Percentiles rank a stretch among this genome's conserved stretches.
These are phyloP conservation scores for Oplegnathus fasciatus DNA, from an alignment of 2,113 vertebrate genomes.

Conservation along the genomic window DNA sequence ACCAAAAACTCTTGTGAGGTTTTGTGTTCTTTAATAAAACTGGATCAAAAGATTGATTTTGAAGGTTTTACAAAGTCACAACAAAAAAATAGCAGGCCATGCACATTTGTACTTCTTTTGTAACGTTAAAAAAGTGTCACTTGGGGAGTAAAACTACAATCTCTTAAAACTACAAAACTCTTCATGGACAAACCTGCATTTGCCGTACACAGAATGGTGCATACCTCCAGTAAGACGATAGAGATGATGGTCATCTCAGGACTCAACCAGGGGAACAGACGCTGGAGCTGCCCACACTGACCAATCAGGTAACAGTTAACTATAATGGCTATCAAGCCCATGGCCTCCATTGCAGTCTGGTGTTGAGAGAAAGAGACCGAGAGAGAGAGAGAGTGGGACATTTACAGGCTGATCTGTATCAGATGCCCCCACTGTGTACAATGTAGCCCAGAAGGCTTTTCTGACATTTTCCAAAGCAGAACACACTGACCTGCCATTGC, in stretches of 20 bases:
- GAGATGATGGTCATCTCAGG: constrained; percentile 95
- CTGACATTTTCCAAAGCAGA: constrained; percentile 29
- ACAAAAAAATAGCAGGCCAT: constrained; percentile 41
- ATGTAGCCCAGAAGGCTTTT: background rate
- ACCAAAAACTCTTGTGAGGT: constrained; percentile 33
- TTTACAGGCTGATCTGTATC: background rate
- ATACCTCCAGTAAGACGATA: constrained; percentile 95
- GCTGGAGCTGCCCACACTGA: constrained; percentile 95
- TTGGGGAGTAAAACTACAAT: background rate
- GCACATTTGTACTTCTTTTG: constrained; percentile 22
- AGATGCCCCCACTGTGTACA: background rate
- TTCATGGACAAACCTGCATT: background rate
- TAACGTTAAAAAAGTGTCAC: background rate
- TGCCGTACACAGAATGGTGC: background rate
- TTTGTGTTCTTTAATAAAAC: constrained; percentile 17
- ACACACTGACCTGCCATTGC: constrained; percentile 92
- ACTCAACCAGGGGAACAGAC: constrained; percentile 95
- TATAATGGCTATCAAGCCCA: constrained; percentile 95
- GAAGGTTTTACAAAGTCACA: constrained; percentile 18
- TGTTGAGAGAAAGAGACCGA: constrained; percentile 29
- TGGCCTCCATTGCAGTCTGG: constrained; percentile 97
- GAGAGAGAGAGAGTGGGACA: background rate
- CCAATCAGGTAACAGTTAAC: constrained; percentile 98
- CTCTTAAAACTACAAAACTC: background rate
- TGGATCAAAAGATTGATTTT: background rate